Evolutionary conservation across 2,113 vertebrate genomes (phyloP).

Genomic region (Bombycilla garrulus): DNA sequence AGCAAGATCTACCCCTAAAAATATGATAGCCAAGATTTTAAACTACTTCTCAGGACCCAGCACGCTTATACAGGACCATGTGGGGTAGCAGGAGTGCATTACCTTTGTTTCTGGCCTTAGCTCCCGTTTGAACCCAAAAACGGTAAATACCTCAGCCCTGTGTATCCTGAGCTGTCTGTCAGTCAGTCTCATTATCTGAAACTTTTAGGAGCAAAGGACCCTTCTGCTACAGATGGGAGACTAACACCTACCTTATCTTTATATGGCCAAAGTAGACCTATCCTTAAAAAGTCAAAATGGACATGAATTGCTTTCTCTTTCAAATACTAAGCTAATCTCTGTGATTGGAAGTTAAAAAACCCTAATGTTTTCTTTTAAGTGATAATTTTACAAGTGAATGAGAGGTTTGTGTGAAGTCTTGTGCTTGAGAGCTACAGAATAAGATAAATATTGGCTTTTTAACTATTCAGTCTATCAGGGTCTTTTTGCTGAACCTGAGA

Average conservation of each 20-base stretch:
- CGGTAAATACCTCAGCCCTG: background rate
- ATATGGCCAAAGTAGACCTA: background rate
- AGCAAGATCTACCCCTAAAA: background rate
- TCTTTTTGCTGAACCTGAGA: background rate
- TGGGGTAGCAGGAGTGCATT: background rate
- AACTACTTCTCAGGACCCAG: background rate
- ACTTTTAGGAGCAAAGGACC: background rate
- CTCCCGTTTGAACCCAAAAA: background rate
- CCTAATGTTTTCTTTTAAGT: background rate
- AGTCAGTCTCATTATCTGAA: background rate
- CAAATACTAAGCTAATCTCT: background rate
- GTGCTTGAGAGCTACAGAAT: background rate
- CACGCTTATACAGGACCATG: background rate
- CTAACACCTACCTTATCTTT: background rate
- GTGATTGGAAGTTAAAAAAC: background rate
- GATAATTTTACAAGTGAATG: background rate
- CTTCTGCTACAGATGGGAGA: background rate
- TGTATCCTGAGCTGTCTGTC: background rate
- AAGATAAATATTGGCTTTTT: background rate
- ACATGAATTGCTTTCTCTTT: background rate
- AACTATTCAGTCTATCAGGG: background rate
- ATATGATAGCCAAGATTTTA: background rate
- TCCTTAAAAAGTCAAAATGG: background rate
- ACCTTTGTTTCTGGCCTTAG: background rate
- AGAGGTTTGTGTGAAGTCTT: background rate